phyloP scores from a whole-genome alignment of 1,140 invertebrate species.

The Solen grandis region DNA sequence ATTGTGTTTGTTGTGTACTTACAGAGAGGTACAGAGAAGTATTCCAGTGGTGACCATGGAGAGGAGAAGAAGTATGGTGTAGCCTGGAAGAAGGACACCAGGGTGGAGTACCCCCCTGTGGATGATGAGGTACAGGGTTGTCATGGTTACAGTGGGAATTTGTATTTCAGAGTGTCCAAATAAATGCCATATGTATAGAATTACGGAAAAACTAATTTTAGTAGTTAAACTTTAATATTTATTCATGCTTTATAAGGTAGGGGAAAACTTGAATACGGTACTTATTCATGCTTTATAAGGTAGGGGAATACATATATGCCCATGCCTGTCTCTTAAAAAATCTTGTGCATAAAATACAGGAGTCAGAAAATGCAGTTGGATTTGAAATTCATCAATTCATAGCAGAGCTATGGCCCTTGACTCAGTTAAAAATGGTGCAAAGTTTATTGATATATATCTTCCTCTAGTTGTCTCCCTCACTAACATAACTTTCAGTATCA shows the following conservation, averaged over 20 bases:
- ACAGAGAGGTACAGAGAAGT: conserved; percentile 76
- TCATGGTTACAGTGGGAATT: not conserved
- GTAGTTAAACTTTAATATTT: not conserved
- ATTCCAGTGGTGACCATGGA: conserved; percentile 57
- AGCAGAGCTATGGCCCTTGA: too few species aligned
- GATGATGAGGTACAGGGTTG: conserved; percentile 20
- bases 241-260: too few species aligned
- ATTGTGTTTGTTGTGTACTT: conserved; percentile 62
- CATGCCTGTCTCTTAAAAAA: too few species aligned
- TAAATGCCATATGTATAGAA: conserved; percentile 16
- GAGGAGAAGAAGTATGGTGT: conserved; percentile 65
- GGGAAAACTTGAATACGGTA: not conserved
- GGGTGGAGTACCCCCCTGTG: conserved; percentile 16
- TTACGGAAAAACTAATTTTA: not conserved
- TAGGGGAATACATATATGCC: not conserved
- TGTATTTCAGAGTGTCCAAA: not conserved
- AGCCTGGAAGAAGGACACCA: conserved; percentile 67
- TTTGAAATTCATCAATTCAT: too few species aligned
- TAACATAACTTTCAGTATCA: too few species aligned
- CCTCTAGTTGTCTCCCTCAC: too few species aligned
- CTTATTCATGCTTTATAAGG: too few species aligned
- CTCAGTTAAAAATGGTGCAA: too few species aligned
- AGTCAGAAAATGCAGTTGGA: too few species aligned
- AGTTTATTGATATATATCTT: too few species aligned
- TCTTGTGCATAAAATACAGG: too few species aligned